Evolutionary conservation across 37 sponge, comb jelly and placozoan genomes (phyloP), one percentile per base, ranked within the genome.

Genomic region (Ianthella basta): DNA sequence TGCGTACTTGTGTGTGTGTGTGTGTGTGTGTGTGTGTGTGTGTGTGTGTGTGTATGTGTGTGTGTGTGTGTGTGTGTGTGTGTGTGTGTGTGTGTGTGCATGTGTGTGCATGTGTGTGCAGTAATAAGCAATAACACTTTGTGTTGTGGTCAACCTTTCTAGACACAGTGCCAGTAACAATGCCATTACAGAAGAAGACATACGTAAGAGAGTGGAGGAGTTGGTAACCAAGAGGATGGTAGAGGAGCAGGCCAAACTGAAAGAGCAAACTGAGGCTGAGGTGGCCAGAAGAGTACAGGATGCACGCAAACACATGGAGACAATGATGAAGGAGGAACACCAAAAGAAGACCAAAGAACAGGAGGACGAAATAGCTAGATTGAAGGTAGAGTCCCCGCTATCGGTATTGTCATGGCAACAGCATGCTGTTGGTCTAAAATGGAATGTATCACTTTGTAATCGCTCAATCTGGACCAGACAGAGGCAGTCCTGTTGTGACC

Each of bases 191-290:
- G 94, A 92, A 54, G 94, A 93, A 29, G 93, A 93, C 40, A 87
- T 89, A 8, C 39, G 72, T 0, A 88, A 83, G 56, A 90, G 91
- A 41, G 89, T 91, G 14, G 91, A 93, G 55, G 87, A 89, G 67
- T 41, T 88, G 27, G 83, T 92, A 4, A 86, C 93, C 20, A 85
- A 91, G 65, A 41, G 90, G 66, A 91, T 96, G 16, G 84, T 67
- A 33, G 84, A 85, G n/a, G 89, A 92, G 21, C 56, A 93, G 53
- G 79, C 84, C 55, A 82, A 84, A 57, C 61, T 88, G 53, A 96
- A 96, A 37, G 91, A 91, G 25, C 89, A 96, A 55, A 91, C 91
- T 19, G 97, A 96, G 60, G 88, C 83, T 19, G 97, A 93, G 57
- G 97, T 93, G 29, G 32, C 88, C 4, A 67, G 92, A 54, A 60